These are phyloP conservation scores for Oxycera nigricornis DNA, from an alignment of 2,888 invertebrate species.

Conservation along the genomic window DNA sequence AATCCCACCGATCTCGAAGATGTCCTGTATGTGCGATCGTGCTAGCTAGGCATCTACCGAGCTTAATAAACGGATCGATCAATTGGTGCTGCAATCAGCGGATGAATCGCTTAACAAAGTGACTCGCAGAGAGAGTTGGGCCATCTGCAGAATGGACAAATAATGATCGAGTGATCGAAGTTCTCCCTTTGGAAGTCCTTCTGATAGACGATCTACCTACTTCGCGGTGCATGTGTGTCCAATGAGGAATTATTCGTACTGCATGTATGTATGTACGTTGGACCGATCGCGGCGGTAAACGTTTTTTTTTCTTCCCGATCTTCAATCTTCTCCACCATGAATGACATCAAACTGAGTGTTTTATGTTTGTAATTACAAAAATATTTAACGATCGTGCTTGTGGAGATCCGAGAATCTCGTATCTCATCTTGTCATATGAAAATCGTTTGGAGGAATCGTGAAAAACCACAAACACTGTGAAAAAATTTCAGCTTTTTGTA, in stretches of 20 bases:
- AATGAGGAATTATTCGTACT: neutral
- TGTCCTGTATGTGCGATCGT: slow-evolving; percentile 44
- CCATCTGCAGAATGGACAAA: slow-evolving; percentile 18
- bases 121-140: slow-evolving; percentile 1
- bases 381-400: slow-evolving; percentile 46
- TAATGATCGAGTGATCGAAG: slow-evolving; percentile 31
- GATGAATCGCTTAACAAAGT: slow-evolving; percentile 20
- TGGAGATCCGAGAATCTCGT: slow-evolving; percentile 43
- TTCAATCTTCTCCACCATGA: too few relatives aligned
- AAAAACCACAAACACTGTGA: neutral
- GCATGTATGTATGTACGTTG: neutral
- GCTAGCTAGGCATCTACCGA: slow-evolving; percentile 40
- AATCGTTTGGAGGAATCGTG: slow-evolving; percentile 2
- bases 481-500: slow-evolving; percentile 18
- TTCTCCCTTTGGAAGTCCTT: neutral
- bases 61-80: slow-evolving; percentile 20
- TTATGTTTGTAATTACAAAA: slow-evolving; percentile 47
- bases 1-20: slow-evolving; percentile 40
- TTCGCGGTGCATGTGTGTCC: slow-evolving; percentile 5
- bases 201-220: neutral
- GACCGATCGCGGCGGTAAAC: neutral
- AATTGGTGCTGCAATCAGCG: slow-evolving; percentile 9
- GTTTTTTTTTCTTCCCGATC: slow-evolving; percentile 36
- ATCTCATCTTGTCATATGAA: slow-evolving; percentile 45
- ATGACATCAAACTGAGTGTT: slow-evolving; percentile 45